Percentiles rank a stretch among this genome's conserved stretches.
phyloP scores from a whole-genome alignment of 2,797 vertebrate species.

The Acanthornis magna region DNA sequence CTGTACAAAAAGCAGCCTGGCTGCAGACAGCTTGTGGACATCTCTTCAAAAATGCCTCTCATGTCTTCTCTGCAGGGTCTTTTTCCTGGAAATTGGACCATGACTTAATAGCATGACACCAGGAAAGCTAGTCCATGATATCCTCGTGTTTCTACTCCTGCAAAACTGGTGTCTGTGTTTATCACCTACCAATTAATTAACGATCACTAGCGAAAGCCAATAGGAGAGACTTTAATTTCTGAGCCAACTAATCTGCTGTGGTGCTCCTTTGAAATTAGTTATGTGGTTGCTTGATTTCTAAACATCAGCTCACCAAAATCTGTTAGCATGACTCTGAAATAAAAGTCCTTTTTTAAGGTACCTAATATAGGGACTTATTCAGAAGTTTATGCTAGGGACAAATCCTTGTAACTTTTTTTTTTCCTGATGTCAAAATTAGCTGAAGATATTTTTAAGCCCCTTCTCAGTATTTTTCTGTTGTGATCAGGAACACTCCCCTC shows the following conservation, averaged over 20 bases:
- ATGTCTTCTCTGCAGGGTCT: accelerated
- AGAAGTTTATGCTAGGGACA: background rate
- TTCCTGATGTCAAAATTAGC: background rate
- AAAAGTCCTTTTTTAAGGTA: background rate
- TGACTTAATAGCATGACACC: background rate
- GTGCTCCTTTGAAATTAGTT: background rate
- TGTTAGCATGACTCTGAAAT: background rate
- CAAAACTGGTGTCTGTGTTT: background rate
- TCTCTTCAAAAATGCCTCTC: background rate
- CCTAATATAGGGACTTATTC: accelerated
- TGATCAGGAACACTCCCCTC: background rate
- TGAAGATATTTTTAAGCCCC: background rate
- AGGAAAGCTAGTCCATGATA: background rate
- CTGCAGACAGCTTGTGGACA: background rate
- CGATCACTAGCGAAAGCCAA: background rate
- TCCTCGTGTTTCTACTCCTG: background rate
- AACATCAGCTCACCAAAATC: background rate
- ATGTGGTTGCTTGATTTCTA: background rate
- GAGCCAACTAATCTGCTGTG: background rate
- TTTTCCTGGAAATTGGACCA: background rate
- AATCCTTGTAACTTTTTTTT: background rate
- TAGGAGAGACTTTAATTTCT: background rate
- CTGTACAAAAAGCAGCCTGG: background rate
- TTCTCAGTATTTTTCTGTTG: background rate
- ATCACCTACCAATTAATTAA: conserved; percentile 25